Conservation (phyloP, 2,113 vertebrate species). For the Ariopsis seemanni region DNA sequence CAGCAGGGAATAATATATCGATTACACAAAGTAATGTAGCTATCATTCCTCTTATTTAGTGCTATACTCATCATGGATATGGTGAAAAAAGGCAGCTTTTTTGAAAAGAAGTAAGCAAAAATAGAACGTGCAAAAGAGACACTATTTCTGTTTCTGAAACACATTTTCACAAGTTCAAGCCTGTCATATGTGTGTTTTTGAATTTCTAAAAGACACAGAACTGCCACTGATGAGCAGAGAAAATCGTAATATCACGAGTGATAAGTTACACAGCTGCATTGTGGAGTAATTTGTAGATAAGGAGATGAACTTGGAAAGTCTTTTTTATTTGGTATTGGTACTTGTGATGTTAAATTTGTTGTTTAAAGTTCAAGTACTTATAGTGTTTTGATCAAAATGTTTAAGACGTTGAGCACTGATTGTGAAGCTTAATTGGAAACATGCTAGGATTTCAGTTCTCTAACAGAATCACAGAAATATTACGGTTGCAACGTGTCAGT, state of each 20-base stretch:
- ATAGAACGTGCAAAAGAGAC: background rate
- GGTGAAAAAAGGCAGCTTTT: background rate
- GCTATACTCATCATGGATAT: background rate
- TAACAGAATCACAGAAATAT: background rate
- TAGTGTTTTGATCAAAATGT: background rate
- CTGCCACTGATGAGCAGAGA: background rate
- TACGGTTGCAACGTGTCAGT: background rate
- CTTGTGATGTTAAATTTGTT: background rate
- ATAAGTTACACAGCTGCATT: background rate
- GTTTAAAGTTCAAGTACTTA: background rate
- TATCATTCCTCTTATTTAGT: background rate
- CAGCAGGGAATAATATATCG: background rate
- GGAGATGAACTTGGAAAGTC: background rate
- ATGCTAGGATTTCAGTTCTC: background rate
- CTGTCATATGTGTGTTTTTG: background rate
- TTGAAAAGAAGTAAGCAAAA: background rate
- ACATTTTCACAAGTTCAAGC: background rate
- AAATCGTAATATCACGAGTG: background rate
- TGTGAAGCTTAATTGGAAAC: background rate
- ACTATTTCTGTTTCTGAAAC: background rate
- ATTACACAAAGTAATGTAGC: background rate
- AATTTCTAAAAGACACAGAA: background rate
- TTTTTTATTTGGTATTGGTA: background rate
- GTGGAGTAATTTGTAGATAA: background rate
- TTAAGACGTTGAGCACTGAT: background rate